phyloP scores from a whole-genome alignment of 53 echinoderm and acorn worm species.

The Patiria pectinifera region DNA sequence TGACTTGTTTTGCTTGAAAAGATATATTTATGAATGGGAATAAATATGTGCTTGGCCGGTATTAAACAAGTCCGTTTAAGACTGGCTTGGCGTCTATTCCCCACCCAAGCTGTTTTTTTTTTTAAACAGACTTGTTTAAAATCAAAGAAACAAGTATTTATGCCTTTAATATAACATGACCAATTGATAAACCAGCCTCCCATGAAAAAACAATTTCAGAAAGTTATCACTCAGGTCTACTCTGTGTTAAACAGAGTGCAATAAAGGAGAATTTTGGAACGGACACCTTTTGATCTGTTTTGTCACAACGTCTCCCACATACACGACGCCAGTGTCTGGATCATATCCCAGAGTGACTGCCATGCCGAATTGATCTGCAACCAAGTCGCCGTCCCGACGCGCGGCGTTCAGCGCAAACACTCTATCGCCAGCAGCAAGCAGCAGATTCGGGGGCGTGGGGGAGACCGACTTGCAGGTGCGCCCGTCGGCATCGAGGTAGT shows the following conservation, averaged over 20 bases:
- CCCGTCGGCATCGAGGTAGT: conserved; percentile 6
- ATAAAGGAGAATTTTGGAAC: background rate
- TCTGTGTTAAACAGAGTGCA: background rate
- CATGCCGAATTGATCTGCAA: background rate
- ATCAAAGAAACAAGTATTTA: no score
- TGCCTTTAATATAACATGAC: no score
- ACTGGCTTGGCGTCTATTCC: no score
- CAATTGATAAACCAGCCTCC: no score
- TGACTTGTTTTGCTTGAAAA: no score
- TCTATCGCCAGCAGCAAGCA: background rate
- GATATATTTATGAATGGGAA: no score
- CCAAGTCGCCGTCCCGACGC: background rate
- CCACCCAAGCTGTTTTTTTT: no score
- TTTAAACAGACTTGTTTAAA: no score
- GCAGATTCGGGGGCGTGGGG: background rate
- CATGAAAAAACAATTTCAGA: no score
- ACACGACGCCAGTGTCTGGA: conserved; percentile 40
- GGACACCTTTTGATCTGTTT: conserved; percentile 72
- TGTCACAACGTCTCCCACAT: conserved; percentile 69
- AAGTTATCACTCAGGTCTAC: no score
- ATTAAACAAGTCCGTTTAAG: no score
- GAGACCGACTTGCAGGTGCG: conserved; percentile 20
- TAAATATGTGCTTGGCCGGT: no score
- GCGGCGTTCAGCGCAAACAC: background rate
- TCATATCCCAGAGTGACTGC: conserved; percentile 5